Evolutionary conservation across 2,797 vertebrate species (phyloP).

Genomic region (Borostomias antarcticus): DNA sequence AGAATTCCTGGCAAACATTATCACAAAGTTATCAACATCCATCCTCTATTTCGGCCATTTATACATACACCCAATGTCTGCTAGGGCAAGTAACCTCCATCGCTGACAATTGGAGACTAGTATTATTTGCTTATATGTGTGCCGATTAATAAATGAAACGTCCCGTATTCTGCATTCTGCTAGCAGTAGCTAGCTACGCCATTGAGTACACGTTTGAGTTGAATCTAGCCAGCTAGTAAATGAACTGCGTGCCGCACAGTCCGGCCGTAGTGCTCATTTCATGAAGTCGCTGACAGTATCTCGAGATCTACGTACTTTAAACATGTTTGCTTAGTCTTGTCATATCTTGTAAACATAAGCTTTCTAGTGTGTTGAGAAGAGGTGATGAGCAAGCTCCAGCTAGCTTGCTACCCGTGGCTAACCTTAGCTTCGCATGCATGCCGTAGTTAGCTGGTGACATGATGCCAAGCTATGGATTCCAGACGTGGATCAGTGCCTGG

Average conservation of each 20-base stretch:
- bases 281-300: no score
- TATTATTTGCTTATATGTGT: conserved; percentile 36
- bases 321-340: no score
- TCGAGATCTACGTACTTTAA: no score
- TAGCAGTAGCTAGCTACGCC: conserved; percentile 30
- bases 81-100: background rate
- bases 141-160: conserved; percentile 23
- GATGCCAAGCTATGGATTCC: background rate
- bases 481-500: background rate
- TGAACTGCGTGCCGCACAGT: no score
- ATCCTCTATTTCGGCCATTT: conserved; percentile 43
- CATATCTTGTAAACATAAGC: no score
- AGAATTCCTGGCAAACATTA: conserved; percentile 50
- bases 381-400: background rate
- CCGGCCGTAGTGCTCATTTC: no score
- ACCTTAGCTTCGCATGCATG: background rate
- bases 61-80: background rate
- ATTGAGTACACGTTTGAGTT: no score
- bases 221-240: no score
- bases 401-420: background rate
- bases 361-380: background rate
- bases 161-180: background rate
- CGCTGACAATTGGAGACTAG: background rate
- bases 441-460: no score
- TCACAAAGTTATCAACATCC: conserved; percentile 61